Percentiles rank a stretch among this genome's conserved stretches.
Conservation (phyloP, 1,140 invertebrate species). For the Papilio dardanus region DNA sequence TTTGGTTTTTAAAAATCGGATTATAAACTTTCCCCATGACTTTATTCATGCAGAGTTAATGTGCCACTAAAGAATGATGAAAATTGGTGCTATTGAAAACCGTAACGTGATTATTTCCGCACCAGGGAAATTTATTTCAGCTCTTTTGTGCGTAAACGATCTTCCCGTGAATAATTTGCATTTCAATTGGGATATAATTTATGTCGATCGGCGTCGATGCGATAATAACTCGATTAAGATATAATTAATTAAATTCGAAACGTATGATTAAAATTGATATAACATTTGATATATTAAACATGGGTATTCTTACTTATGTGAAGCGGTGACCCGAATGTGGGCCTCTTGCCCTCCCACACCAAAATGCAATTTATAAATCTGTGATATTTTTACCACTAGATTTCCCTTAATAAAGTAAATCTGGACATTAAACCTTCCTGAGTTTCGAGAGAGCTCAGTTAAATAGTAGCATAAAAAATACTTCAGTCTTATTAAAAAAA, state of each 20-base stretch:
- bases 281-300: not conserved
- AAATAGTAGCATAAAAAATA: too few species aligned
- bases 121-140: constrained; percentile 29
- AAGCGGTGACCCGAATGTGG: too few species aligned
- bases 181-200: constrained; percentile 30
- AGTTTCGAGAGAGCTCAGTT: too few species aligned
- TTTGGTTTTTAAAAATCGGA: not conserved
- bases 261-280: constrained; percentile 11
- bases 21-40: not conserved
- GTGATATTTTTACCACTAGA: too few species aligned
- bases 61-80: constrained; percentile 16
- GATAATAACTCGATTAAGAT: constrained; percentile 22
- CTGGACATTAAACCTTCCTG: too few species aligned
- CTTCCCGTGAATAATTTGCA: constrained; percentile 28
- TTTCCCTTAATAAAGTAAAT: too few species aligned
- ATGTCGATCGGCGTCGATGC: not conserved
- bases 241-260: constrained; percentile 16
- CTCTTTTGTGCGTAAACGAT: constrained; percentile 31
- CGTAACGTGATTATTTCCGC: constrained; percentile 25
- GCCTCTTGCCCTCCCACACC: too few species aligned
- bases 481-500: not conserved
- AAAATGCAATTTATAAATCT: too few species aligned
- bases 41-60: constrained; percentile 20
- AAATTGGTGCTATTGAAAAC: constrained; percentile 25
- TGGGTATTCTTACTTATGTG: not conserved